A percentile compares a stretch with the other conserved stretches of the same genome.
Conservation (phyloP, 2,113 vertebrate genomes). For the Amia ocellicauda region DNA sequence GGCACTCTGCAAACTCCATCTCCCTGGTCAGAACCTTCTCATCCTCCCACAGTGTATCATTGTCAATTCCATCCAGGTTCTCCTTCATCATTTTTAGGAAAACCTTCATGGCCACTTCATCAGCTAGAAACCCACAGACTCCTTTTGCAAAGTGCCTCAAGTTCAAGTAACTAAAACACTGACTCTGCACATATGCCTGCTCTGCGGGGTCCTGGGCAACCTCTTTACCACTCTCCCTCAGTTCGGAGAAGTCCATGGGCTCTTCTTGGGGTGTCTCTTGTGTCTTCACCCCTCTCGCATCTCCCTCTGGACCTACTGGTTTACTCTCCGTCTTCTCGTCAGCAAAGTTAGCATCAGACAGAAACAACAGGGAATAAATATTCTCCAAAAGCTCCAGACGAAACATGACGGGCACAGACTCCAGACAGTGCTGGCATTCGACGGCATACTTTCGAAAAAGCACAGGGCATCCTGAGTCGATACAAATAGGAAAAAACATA, state of each 20-base stretch:
- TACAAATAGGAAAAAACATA: slow-evolving; percentile 17
- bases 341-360: slow-evolving; percentile 79
- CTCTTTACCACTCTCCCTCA: background rate
- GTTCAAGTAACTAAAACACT: slow-evolving; percentile 54
- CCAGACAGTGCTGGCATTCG: slow-evolving; percentile 83
- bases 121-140: slow-evolving; percentile 78
- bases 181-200: background rate
- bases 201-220: slow-evolving; percentile 2
- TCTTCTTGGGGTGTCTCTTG: background rate
- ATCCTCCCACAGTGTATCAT: slow-evolving; percentile 54
- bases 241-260: too few relatives aligned
- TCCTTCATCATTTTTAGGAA: slow-evolving; percentile 82
- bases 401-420: slow-evolving; percentile 73
- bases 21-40: slow-evolving; percentile 49
- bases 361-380: slow-evolving; percentile 91
- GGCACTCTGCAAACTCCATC: slow-evolving; percentile 58
- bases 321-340: slow-evolving; percentile 30
- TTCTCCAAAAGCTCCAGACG: slow-evolving; percentile 93
- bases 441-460: slow-evolving; percentile 76
- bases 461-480: slow-evolving; percentile 62
- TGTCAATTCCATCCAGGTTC: slow-evolving; percentile 75
- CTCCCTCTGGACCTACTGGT: background rate
- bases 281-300: background rate
- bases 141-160: slow-evolving; percentile 71
- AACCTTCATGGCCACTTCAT: slow-evolving; percentile 70